Base-by-base conservation (phyloP, 2,888 invertebrate genomes). In the Drosophila neonasuta region DNA sequence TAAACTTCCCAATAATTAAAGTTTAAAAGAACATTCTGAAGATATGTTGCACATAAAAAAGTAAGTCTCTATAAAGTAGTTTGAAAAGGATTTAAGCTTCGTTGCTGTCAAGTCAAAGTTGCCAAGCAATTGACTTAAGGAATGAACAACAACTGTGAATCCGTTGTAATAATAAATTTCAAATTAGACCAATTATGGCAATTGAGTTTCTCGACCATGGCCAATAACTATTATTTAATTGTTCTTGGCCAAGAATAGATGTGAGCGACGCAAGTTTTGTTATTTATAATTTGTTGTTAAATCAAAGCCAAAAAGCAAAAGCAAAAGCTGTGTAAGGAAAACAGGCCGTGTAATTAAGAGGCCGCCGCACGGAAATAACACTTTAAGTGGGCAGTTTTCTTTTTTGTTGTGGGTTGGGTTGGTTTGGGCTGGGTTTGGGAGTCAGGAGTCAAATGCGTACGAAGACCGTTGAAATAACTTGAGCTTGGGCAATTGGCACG, bases 401-500 rank as follows among this genome's bases (percentile, higher is more conserved):
- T 24, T 24, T 24, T 24, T 24, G 24, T 62, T 61, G 29, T 24
- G 29, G 8, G 6, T 4, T 3, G 44, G 34, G 51, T 4, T 11
- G 34, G 17, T 71, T 62, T 61, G 29, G 29, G 7, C 4, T 61
- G 29, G 29, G 7, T 0, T 4, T 3, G 34, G 36, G 36, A n/a
- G 15, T 2, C 44, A 44, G 29, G 24, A n/a, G 39, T 13, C 10
- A 36, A 30, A 50, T 54, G 64, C 51, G 55, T 50, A 45, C 36
- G 64, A 42, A 65, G 63, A 64, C 54, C 75, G 75, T 78, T 79
- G 71, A 79, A 83, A 84, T 86, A 78, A 81, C 87, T 86, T 8
- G 55, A 78, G 86, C 87, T 86, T 4, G 55, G 79, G 71, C 74
- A 70, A 87, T 80, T 77, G 79, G 81, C 63, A 84, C 88, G 84